phyloP scores from a whole-genome alignment of 2,113 vertebrate species.

The Podocnemis expansa region DNA sequence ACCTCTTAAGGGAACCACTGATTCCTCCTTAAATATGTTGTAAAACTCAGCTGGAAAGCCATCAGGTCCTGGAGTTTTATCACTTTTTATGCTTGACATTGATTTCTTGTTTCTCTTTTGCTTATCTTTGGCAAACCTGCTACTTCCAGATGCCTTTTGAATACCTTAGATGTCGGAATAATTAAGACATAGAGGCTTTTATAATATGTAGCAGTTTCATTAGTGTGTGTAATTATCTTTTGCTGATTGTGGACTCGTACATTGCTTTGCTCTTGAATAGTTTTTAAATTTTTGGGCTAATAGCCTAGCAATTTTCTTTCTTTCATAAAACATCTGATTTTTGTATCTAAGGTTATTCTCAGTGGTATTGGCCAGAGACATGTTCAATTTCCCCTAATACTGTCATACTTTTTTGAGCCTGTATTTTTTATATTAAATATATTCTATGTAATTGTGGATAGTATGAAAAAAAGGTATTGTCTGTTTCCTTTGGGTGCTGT shows the following conservation, averaged over 20 bases:
- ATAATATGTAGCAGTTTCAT: background rate
- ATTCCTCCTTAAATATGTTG: no score
- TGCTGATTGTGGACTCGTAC: background rate
- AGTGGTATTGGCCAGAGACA: no score
- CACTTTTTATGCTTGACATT: background rate
- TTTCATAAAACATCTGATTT: no score
- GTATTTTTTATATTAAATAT: background rate
- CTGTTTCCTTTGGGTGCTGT: background rate
- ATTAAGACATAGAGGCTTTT: background rate
- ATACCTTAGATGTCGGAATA: background rate
- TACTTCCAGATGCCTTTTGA: background rate
- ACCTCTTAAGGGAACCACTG: no score
- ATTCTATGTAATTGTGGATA: background rate
- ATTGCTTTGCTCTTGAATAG: no score
- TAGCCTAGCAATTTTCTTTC: no score
- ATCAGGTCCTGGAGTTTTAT: background rate
- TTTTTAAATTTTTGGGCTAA: no score
- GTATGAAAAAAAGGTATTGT: no score
- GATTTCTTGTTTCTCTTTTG: background rate
- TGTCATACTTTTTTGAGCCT: background rate
- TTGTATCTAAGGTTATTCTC: no score
- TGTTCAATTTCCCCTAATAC: no score
- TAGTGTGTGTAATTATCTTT: background rate
- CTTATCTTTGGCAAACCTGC: background rate
- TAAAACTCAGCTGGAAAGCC: no score